These are phyloP conservation scores for Leptopterna dolabrata DNA, from an alignment of 2,888 invertebrate genomes.

Conservation along the genomic window DNA sequence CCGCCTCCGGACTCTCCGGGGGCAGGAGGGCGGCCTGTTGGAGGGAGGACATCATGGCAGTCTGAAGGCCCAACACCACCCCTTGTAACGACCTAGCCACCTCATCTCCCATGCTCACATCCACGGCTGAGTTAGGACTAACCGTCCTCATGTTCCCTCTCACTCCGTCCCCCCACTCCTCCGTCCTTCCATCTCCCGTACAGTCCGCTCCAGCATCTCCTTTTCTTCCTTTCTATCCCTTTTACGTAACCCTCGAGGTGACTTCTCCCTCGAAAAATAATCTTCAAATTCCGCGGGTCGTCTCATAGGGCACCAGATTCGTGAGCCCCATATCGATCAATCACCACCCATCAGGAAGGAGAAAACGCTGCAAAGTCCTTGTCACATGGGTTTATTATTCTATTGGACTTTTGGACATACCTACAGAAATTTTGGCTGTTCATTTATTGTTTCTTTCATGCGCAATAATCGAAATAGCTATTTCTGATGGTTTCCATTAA, in stretches of 20 bases:
- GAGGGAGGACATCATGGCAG: conserved; percentile 85
- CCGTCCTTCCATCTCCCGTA: conserved; percentile 12
- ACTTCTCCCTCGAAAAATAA: background rate
- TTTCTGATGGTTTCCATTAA: no score
- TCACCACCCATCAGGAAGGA: no score
- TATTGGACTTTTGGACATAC: no score
- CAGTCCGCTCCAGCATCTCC: conserved; percentile 35
- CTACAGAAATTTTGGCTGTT: no score
- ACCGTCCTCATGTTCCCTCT: conserved; percentile 45
- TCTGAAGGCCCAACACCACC: conserved; percentile 81
- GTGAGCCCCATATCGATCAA: no score
- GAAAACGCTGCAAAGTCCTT: no score
- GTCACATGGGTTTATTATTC: no score
- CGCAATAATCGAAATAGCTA: no score
- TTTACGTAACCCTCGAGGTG: conserved; percentile 20
- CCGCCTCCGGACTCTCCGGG: conserved; percentile 85
- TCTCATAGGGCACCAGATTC: background rate
- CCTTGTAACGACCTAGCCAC: conserved; percentile 70
- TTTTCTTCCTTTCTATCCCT: conserved; percentile 14
- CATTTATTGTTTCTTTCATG: no score
- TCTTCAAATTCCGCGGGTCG: conserved; percentile 2
- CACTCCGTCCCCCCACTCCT: conserved; percentile 46
- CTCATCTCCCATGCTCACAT: conserved; percentile 72
- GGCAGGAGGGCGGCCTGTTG: conserved; percentile 86
- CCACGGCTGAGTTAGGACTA: conserved; percentile 40